Evolutionary conservation across 2,888 invertebrate genomes (phyloP).

Genomic region (Elegia similella): DNA sequence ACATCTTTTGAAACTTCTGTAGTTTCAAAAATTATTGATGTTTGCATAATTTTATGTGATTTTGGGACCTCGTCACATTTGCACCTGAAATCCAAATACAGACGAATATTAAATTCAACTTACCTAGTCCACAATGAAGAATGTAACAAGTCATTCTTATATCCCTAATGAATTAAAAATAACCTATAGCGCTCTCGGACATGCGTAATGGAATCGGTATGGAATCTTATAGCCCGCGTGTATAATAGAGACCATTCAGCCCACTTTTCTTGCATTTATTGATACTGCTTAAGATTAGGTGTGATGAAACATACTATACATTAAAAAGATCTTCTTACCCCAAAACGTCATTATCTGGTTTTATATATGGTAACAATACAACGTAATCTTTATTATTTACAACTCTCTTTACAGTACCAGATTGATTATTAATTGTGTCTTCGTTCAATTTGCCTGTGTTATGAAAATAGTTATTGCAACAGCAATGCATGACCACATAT

Average conservation of each 20-base stretch:
- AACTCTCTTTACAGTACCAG: background rate
- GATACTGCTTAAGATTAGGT: no score
- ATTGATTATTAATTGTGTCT: background rate
- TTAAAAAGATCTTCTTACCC: background rate
- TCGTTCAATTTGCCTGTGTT: constrained; percentile 1
- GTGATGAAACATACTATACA: no score
- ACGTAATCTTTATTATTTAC: constrained; percentile 2
- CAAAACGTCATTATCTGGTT: background rate
- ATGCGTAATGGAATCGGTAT: no score
- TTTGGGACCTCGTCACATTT: constrained; percentile 3
- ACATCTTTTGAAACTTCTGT: constrained; percentile 2
- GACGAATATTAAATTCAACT: background rate
- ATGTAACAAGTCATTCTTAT: no score
- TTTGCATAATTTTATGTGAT: constrained; percentile 9
- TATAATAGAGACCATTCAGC: no score
- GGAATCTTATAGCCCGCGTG: no score
- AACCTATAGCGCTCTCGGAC: no score
- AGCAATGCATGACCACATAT: constrained; percentile 37
- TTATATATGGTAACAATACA: background rate
- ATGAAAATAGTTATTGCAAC: constrained; percentile 28
- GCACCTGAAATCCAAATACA: constrained; percentile 2
- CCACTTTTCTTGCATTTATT: no score
- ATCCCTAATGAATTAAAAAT: no score
- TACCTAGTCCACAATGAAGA: background rate
- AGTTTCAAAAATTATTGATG: constrained; percentile 4